phyloP scores from a whole-genome alignment of 2,797 vertebrate species.

The Craterocephalus amniculus region DNA sequence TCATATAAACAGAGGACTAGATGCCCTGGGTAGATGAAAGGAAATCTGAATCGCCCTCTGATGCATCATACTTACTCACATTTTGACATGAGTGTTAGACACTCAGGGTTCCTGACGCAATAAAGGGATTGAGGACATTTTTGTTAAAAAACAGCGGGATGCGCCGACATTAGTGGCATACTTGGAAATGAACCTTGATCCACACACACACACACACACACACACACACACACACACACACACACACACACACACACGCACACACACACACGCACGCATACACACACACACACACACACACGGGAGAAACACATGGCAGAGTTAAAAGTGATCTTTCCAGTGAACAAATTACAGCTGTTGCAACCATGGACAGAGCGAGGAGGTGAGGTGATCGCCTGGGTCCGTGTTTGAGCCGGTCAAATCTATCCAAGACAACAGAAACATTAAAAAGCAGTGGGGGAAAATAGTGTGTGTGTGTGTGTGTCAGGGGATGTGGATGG shows the following conservation, averaged over 20 bases:
- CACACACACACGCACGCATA: slow-evolving; percentile 6
- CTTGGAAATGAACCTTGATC: slow-evolving; percentile 50
- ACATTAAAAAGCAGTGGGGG: slow-evolving; percentile 18
- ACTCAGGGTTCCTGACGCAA: slow-evolving; percentile 52
- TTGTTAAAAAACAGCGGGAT: slow-evolving; percentile 43
- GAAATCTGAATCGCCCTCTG: slow-evolving; percentile 70
- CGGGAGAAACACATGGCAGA: slow-evolving; percentile 64
- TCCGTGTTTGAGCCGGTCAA: slow-evolving; percentile 57
- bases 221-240: slow-evolving; percentile 1
- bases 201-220: slow-evolving; percentile 7
- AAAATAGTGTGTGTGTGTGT: too few relatives aligned
- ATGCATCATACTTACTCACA: slow-evolving; percentile 77
- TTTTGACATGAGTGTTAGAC: slow-evolving; percentile 62
- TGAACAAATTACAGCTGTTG: slow-evolving; percentile 59
- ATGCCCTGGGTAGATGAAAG: slow-evolving; percentile 79
- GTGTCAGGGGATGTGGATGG: too few relatives aligned
- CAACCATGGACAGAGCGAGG: slow-evolving; percentile 28
- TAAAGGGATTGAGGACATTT: slow-evolving; percentile 58
- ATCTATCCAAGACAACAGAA: slow-evolving; percentile 48
- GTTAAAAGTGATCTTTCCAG: slow-evolving; percentile 65
- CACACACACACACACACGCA: slow-evolving; percentile 2
- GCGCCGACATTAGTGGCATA: slow-evolving; percentile 46
- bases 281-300: slow-evolving; percentile 1
- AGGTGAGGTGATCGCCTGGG: slow-evolving; percentile 45
- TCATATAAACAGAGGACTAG: slow-evolving; percentile 82